Percentiles rank a stretch among this genome's conserved stretches.
Conservation (phyloP, 1,140 invertebrate species). For the Lepidostoma basale region DNA sequence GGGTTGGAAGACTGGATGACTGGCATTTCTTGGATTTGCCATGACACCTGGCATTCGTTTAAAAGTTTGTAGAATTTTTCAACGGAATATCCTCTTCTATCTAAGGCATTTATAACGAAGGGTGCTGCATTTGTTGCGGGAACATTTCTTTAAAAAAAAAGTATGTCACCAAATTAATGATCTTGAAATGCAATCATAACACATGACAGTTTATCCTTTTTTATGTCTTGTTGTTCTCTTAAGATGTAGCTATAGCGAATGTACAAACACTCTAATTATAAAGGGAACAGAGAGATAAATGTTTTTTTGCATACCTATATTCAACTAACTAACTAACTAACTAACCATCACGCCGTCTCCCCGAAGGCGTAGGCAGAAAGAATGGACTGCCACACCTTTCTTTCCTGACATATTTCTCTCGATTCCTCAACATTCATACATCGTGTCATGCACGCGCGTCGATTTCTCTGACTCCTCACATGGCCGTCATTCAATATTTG, state of each 20-base stretch:
- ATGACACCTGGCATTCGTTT: slow-evolving; percentile 23
- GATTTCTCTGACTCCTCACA: too few relatives aligned
- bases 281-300: background rate
- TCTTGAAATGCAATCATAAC: background rate
- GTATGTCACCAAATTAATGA: background rate
- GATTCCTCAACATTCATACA: too few relatives aligned
- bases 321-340: too few relatives aligned
- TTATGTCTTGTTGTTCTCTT: background rate
- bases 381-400: too few relatives aligned
- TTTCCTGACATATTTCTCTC: too few relatives aligned
- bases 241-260: background rate
- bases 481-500: too few relatives aligned
- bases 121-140: slow-evolving; percentile 17
- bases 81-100: slow-evolving; percentile 32
- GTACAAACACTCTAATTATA: background rate
- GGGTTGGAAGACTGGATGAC: background rate
- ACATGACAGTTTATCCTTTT: background rate
- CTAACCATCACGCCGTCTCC: too few relatives aligned
- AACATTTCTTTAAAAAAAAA: slow-evolving; percentile 18
- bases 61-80: slow-evolving; percentile 35
- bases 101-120: slow-evolving; percentile 33
- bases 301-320: background rate
- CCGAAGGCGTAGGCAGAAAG: too few relatives aligned
- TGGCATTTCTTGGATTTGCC: background rate
- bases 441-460: too few relatives aligned